Base-by-base conservation (phyloP, 92 coral and sea anemone genomes). In the Umimayanthus kanabou region DNA sequence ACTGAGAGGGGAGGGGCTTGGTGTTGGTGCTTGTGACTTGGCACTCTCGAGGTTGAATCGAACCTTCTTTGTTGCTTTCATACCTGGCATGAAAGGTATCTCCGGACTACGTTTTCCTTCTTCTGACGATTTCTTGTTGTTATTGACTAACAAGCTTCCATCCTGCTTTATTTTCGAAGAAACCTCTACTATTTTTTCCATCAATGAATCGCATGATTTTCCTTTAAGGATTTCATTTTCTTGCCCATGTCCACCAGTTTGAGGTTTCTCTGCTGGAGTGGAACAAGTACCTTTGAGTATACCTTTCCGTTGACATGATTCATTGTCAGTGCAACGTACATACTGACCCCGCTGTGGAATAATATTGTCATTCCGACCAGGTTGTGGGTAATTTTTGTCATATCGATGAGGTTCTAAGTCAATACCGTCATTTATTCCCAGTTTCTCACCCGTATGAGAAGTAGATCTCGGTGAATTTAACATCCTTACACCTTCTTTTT, bases 41-140 rank as follows among this genome's bases (percentile, higher is more conserved):
- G 40, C 71, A 33, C 77, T 66, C 28, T 72, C 89, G 9, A 89
- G 57, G 39, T 53, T 76, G 39, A 89, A 91, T 64, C 88, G 79
- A 4, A 91, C 90, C n/a, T 55, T 85, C 74, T 85, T 88, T 2
- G 30, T 66, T 66, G 55, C 29, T 23, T 61, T 73, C 22, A 37
- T 75, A 22, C 61, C 88, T 50, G 67, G 72, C 30, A 74, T 5
- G 0, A 73, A 28, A 45, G 40, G 14, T 15, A 30, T 6, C 28
- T 43, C 55, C n/a, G 78, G 61, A 28, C 66, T 45, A 5, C 5
- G 26, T 18, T 69, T 70, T 16, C 28, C 77, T 15, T 81, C 49
- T 1, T 7, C 11, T 29, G 1, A 2, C 9, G 55, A 64, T 22
- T 33, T n/a, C 55, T 70, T 70, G 25, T 71, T 49, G 3, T 0